phyloP scores from a whole-genome alignment of 2,797 vertebrate species.

The Danio choprae region DNA sequence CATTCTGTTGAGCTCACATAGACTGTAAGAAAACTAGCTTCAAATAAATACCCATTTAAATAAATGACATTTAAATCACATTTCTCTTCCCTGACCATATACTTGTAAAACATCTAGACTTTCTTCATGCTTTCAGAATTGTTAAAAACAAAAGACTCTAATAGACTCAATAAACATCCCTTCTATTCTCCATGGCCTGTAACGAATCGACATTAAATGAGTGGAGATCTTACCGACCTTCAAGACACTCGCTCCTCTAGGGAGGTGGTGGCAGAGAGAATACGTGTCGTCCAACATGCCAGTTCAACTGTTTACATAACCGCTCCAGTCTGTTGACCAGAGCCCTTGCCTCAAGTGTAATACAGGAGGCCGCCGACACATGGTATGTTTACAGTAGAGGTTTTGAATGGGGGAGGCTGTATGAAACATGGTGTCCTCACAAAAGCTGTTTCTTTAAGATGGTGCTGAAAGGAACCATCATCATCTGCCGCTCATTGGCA shows the following conservation, averaged over 20 bases:
- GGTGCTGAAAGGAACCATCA: conserved; percentile 22
- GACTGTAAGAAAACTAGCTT: not conserved
- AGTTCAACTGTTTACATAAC: conserved; percentile 38
- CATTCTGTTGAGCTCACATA: not conserved
- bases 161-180: conserved; percentile 7
- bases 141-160: conserved; percentile 7
- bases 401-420: conserved; percentile 9
- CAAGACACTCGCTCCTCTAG: conserved; percentile 17
- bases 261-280: conserved; percentile 30
- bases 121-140: not conserved
- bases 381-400: conserved; percentile 25
- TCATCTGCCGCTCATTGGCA: conserved; percentile 1
- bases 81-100: not conserved
- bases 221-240: conserved; percentile 32
- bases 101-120: conserved; percentile 5
- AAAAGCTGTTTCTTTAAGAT: conserved; percentile 15
- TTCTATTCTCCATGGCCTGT: not conserved
- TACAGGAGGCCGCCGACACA: conserved; percentile 4
- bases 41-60: not conserved
- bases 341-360: conserved; percentile 35
- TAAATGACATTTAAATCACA: not conserved
- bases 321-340: conserved; percentile 33
- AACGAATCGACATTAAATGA: conserved; percentile 10
- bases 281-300: conserved; percentile 27
- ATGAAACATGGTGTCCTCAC: conserved; percentile 1